Conservation (phyloP, 2,113 vertebrate species). For the Dasyprocta punctata region DNA sequence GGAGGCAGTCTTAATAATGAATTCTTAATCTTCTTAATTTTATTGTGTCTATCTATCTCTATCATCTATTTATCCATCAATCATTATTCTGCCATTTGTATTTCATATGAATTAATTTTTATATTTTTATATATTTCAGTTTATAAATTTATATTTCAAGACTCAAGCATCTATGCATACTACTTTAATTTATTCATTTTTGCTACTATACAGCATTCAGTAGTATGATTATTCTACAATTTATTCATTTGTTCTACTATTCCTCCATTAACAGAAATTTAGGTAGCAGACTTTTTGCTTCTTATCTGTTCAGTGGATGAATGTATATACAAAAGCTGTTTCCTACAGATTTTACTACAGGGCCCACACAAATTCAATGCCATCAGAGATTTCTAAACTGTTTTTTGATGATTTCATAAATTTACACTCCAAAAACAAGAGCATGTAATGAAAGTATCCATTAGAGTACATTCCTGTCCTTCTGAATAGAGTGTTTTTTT, state of each 20-base stretch:
- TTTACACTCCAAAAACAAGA: background rate
- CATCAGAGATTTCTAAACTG: background rate
- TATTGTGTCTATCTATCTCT: background rate
- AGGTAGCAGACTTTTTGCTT: background rate
- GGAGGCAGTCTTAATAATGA: background rate
- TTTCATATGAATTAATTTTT: background rate
- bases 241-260: background rate
- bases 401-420: background rate
- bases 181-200: background rate
- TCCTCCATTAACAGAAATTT: background rate
- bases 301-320: background rate
- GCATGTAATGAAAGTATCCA: background rate
- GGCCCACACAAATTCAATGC: background rate
- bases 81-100: background rate
- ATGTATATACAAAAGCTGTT: background rate
- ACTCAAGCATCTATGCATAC: background rate
- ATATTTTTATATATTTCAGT: background rate
- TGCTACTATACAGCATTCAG: background rate
- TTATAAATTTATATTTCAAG: background rate
- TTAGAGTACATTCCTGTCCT: background rate
- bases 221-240: background rate
- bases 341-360: background rate
- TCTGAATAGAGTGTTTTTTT: background rate
- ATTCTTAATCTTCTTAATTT: background rate
- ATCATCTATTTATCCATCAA: background rate